Evolutionary conservation across 2,797 vertebrate genomes (phyloP), one percentile per base, ranked within the genome.

Genomic region (Galaxias olidus): DNA sequence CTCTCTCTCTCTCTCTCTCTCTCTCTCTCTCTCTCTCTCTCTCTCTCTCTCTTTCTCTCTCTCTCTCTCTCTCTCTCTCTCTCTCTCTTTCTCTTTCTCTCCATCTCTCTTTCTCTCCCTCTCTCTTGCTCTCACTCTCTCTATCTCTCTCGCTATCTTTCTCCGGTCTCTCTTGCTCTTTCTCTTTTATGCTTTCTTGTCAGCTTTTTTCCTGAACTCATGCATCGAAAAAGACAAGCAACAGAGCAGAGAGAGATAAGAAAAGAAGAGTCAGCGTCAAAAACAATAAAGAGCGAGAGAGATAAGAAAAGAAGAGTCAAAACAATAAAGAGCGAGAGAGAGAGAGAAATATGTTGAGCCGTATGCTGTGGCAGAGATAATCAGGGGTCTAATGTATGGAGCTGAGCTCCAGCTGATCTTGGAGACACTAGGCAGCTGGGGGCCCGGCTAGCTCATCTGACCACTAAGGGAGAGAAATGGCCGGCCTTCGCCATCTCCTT

Each of bases 391-490:
- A 90, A 93, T 91, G 90, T 90, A 84, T 84, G 76, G 87, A 91
- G 91, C 93, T 77, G 88, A 87, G 84, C 87, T 90, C 84, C 75
- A 13, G 70, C 74, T 71, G 89, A 94, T 91, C 86, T 84, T 86
- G 83, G 92, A 89, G 91, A 91, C 92, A 85, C 81, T 78, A 65
- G 83, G 90, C 90, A 91, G 91, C 90, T 91, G 82, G 90, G 91
- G 92, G 91, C 92, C 81, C 69, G 86, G 91, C 93, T 92, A 87
- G 91, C 91, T 95, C 93, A 91, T 94, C 91, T 91, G 88, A 94
- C 93, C 92, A 92, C 92, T 95, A 95, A 96, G 95, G 94, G 94
- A 95, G 94, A 95, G 94, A 96, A 97, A 95, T 93, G 92, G 94
- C 93, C 92, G 87, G 90, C 82, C 95, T 93, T 92, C 92, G 93